Percentiles rank a stretch among this genome's conserved stretches.
Conservation (phyloP, 1,140 invertebrate species). For the Eriocheir sinensis region DNA sequence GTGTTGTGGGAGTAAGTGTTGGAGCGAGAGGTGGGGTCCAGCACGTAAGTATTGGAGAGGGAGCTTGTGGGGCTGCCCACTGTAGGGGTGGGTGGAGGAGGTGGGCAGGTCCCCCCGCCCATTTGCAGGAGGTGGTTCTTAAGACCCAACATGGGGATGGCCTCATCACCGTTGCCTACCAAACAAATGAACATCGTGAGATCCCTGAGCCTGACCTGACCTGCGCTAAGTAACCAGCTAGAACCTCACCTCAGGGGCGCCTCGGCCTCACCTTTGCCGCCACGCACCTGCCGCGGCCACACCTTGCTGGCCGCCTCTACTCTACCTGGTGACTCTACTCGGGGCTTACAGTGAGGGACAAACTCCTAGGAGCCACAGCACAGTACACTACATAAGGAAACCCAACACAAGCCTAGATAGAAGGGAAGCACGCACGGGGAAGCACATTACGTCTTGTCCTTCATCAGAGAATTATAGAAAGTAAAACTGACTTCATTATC, state of each 20-base stretch:
- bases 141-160: constrained; percentile 78
- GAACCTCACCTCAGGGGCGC: neutral
- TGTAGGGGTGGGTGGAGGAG: constrained; percentile 73
- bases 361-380: neutral
- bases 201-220: constrained; percentile 49
- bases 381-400: neutral
- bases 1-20: constrained; percentile 70
- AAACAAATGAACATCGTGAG: constrained; percentile 72
- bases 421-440: neutral
- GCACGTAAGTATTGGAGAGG: constrained; percentile 75
- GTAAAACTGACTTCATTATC: too few relatives aligned
- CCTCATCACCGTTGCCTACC: constrained; percentile 78
- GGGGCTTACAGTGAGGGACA: neutral
- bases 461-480: neutral
- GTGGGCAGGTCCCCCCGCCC: constrained; percentile 61
- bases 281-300: neutral
- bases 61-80: constrained; percentile 68
- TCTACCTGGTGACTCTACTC: neutral
- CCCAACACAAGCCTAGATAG: neutral
- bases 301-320: neutral
- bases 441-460: neutral
- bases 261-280: neutral
- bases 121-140: constrained; percentile 76
- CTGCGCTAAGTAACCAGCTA: neutral
- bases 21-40: constrained; percentile 64